Conservation (phyloP, 1,140 invertebrate genomes). For the Ceratosolen solmsi region DNA sequence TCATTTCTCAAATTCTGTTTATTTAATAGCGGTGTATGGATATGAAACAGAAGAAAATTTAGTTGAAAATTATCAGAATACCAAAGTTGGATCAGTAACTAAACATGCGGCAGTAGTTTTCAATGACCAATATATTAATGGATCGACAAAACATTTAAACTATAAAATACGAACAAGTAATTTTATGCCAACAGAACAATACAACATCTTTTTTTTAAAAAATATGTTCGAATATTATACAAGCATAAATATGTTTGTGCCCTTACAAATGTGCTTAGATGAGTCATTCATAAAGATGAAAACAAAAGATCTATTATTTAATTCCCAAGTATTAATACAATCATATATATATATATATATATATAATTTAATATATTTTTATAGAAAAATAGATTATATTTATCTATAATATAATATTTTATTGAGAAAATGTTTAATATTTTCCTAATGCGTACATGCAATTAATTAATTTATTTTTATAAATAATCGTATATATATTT, state of each 20-base stretch:
- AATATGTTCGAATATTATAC: constrained; percentile 13
- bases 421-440: not conserved
- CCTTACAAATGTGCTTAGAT: constrained; percentile 65
- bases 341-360: not conserved
- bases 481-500: not conserved
- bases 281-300: constrained; percentile 58
- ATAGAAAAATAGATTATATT: not conserved
- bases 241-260: constrained; percentile 47
- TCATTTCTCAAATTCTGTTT: too few species aligned
- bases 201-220: not conserved
- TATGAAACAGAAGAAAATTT: constrained; percentile 59
- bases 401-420: not conserved
- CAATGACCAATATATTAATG: not conserved
- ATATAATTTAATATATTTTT: not conserved
- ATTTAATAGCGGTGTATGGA: not conserved
- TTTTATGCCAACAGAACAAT: not conserved
- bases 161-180: constrained; percentile 17
- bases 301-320: constrained; percentile 26
- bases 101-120: not conserved
- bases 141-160: constrained; percentile 5
- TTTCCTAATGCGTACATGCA: not conserved
- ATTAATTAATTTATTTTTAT: not conserved
- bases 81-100: not conserved
- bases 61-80: constrained; percentile 42
- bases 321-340: constrained; percentile 51